phyloP scores from a whole-genome alignment of 1,140 invertebrate species.

The Stegodyphus mimosarum region DNA sequence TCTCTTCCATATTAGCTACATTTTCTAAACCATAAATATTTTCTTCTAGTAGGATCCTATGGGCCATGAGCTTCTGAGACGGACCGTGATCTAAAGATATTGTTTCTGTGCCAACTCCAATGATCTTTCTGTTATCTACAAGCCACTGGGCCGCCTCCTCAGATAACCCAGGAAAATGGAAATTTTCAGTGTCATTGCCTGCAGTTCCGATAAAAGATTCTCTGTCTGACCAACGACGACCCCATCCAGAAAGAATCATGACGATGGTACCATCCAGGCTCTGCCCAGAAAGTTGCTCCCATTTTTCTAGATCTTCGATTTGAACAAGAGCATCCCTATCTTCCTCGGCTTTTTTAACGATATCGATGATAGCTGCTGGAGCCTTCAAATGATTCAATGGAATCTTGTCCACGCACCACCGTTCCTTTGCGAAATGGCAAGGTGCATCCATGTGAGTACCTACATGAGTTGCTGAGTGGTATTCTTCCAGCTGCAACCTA shows the following conservation, averaged over 20 bases:
- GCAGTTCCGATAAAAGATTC: not conserved
- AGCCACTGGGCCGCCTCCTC: no score
- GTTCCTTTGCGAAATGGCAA: constrained; percentile 73
- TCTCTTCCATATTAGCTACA: no score
- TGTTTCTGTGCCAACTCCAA: no score
- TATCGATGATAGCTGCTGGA: constrained; percentile 72
- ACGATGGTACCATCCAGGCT: constrained; percentile 65
- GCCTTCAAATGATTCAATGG: constrained; percentile 73
- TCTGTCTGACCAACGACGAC: not conserved
- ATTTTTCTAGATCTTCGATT: constrained; percentile 66
- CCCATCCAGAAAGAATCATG: not conserved
- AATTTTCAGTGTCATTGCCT: not conserved
- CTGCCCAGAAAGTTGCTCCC: constrained; percentile 69
- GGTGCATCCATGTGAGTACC: constrained; percentile 78
- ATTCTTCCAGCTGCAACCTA: constrained; percentile 73
- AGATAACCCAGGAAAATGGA: not conserved
- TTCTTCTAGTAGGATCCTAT: no score
- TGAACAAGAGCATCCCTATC: constrained; percentile 64
- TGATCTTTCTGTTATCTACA: no score
- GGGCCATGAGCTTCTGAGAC: no score
- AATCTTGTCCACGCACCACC: constrained; percentile 73
- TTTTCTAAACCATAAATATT: no score
- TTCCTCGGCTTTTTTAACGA: constrained; percentile 68
- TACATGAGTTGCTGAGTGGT: constrained; percentile 73
- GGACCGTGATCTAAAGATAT: no score